phyloP scores from a whole-genome alignment of 2,113 vertebrate species.

The Hemiscyllium ocellatum region DNA sequence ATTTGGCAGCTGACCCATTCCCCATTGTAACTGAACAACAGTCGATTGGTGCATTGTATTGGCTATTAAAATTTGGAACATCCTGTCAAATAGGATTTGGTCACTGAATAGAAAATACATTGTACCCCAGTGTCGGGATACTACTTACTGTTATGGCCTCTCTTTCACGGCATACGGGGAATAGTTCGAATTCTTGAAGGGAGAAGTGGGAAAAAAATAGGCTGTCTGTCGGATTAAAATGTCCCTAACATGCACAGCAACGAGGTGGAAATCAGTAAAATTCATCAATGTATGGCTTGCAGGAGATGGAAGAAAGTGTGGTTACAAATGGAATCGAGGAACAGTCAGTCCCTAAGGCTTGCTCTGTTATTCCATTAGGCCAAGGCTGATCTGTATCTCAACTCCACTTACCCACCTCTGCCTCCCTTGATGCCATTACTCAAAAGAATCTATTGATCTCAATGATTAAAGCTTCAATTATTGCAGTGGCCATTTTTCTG shows the following conservation, averaged over 20 bases:
- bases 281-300: background rate
- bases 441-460: background rate
- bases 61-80: background rate
- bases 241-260: background rate
- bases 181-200: background rate
- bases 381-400: background rate
- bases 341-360: background rate
- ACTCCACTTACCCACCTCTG: background rate
- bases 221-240: background rate
- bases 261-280: background rate
- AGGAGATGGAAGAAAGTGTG: background rate
- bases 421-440: background rate
- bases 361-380: background rate
- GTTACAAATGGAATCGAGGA: background rate
- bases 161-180: background rate
- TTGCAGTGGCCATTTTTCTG: background rate
- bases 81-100: background rate
- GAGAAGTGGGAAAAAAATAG: background rate
- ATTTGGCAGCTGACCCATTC: background rate
- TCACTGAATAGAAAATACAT: background rate
- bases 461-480: background rate
- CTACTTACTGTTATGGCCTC: background rate
- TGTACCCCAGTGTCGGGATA: background rate
- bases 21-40: background rate
- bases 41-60: conserved; percentile 4